These are phyloP conservation scores for Agriopis leucophaearia DNA, from an alignment of 2,888 invertebrate genomes.

Conservation along the genomic window DNA sequence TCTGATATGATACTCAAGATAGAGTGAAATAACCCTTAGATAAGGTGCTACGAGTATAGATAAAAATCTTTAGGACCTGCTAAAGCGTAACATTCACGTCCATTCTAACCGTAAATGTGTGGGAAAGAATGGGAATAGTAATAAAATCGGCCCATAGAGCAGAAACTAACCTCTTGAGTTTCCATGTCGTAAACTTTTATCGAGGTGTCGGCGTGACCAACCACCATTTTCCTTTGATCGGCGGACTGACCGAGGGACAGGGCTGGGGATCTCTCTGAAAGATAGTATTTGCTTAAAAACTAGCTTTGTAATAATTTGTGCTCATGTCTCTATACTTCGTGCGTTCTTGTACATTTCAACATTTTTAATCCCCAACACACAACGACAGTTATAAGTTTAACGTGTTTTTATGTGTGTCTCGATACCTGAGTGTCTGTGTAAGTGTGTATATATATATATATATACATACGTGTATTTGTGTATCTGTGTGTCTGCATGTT, in stretches of 20 bases:
- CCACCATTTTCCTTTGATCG: conserved; percentile 66
- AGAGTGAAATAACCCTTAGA: too few species aligned
- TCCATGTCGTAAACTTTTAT: conserved; percentile 77
- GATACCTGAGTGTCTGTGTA: too few species aligned
- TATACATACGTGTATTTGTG: too few species aligned
- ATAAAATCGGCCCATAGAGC: conserved; percentile 32
- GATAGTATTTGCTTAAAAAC: background rate
- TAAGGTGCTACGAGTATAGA: background rate
- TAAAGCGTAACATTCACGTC: conserved; percentile 1
- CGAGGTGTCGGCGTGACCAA: conserved; percentile 74
- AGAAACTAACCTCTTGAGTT: conserved; percentile 70
- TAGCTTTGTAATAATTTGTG: background rate
- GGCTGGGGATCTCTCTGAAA: conserved; percentile 67
- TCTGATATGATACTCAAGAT: too few species aligned
- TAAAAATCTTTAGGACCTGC: background rate
- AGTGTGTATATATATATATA: too few species aligned
- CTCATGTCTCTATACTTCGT: background rate
- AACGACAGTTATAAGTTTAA: too few species aligned
- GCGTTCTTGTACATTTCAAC: too few species aligned
- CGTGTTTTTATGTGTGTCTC: too few species aligned
- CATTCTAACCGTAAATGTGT: conserved; percentile 17
- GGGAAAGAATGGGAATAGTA: conserved; percentile 21
- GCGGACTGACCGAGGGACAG: conserved; percentile 69
- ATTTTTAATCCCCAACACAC: too few species aligned
- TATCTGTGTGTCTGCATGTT: too few species aligned